phyloP scores from a whole-genome alignment of 2,113 vertebrate genomes.

The Nettapus auritus region DNA sequence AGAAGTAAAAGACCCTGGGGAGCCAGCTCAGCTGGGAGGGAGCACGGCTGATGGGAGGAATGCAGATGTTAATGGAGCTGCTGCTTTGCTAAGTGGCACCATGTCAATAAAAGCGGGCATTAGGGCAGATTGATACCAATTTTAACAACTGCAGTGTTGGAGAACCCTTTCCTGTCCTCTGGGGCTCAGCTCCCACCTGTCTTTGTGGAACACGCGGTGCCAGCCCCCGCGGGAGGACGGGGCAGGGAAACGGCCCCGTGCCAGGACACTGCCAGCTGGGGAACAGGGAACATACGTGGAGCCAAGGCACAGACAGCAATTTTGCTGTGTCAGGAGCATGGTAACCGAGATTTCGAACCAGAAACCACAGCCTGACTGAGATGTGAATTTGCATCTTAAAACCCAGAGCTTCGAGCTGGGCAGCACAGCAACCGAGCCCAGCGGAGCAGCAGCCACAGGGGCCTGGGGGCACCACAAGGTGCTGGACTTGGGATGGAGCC shows the following conservation, averaged over 20 bases:
- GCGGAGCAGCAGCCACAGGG: too few species aligned
- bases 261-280: neutral
- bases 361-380: neutral
- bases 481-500: too few species aligned
- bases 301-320: too few species aligned
- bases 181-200: neutral
- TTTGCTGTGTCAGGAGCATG: neutral
- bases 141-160: neutral
- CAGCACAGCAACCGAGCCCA: too few species aligned
- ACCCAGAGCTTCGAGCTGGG: too few species aligned
- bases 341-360: neutral
- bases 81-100: neutral
- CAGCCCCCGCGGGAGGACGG: fast-evolving
- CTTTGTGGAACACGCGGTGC: fast-evolving
- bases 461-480: too few species aligned
- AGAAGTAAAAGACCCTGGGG: neutral
- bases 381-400: neutral
- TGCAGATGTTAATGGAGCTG: neutral
- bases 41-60: neutral
- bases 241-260: neutral
- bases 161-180: neutral
- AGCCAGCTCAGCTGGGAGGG: neutral
- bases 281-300: neutral
- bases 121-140: neutral
- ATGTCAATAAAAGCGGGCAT: neutral